phyloP scores from a whole-genome alignment of 2,113 vertebrate species.

The Penelope pileata region DNA sequence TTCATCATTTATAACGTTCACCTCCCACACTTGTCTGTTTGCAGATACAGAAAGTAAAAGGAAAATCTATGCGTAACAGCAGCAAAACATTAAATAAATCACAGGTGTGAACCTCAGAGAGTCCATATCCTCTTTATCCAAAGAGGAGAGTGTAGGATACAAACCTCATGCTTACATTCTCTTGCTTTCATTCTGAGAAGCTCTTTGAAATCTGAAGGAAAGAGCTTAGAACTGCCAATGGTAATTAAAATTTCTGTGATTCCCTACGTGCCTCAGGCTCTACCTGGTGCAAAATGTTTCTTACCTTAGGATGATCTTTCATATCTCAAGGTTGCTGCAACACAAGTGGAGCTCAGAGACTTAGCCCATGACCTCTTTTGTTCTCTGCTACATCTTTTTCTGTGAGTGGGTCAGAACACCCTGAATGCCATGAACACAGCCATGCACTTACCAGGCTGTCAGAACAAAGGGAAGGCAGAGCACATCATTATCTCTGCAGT shows the following conservation, averaged over 20 bases:
- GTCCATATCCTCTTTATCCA: background rate
- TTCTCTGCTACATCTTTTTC: background rate
- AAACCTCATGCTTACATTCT: background rate
- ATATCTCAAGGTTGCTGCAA: fast-evolving
- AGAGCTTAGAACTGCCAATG: background rate
- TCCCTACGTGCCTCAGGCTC: background rate
- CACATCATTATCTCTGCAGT: background rate
- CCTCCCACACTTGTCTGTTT: background rate
- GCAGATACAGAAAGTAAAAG: background rate
- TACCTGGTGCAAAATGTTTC: background rate
- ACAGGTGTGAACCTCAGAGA: background rate
- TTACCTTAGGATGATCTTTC: background rate
- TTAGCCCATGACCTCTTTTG: background rate
- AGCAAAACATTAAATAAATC: background rate
- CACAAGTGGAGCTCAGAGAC: background rate
- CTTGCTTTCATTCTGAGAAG: background rate
- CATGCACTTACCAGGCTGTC: background rate
- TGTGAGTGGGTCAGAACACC: background rate
- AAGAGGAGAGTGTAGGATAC: background rate
- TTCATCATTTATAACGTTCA: background rate
- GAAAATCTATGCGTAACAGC: background rate
- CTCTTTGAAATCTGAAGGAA: background rate
- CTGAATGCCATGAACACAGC: background rate
- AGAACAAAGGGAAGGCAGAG: background rate
- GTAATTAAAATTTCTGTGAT: background rate